Percentiles rank a stretch among this genome's conserved stretches.
phyloP scores from a whole-genome alignment of 2,888 invertebrate species.

The Phrixothrix hirtus region DNA sequence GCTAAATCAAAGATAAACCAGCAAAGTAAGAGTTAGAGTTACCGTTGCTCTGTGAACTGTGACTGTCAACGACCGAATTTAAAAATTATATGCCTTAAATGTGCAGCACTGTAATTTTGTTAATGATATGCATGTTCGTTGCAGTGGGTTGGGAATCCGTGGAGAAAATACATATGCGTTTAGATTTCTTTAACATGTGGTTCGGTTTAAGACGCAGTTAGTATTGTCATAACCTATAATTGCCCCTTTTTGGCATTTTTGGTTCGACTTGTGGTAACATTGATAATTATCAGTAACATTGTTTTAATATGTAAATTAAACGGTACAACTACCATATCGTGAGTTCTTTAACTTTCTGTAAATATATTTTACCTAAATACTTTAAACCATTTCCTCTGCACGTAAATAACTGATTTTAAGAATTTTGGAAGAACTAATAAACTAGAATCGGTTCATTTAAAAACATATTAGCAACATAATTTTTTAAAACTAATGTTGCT shows the following conservation, averaged over 20 bases:
- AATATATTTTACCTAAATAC: not conserved
- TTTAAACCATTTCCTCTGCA: not conserved
- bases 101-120: conserved; percentile 42
- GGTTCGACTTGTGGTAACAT: conserved; percentile 20
- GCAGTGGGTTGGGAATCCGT: conserved; percentile 43
- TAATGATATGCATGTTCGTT: conserved; percentile 48
- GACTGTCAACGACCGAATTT: conserved; percentile 50
- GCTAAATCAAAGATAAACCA: conserved; percentile 39
- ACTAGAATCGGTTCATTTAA: not conserved
- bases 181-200: conserved; percentile 44
- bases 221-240: conserved; percentile 36
- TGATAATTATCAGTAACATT: conserved; percentile 33
- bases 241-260: conserved; percentile 35
- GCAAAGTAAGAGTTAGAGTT: conserved; percentile 36
- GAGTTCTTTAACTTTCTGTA: conserved; percentile 2
- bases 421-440: too few relatives aligned
- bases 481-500: not conserved
- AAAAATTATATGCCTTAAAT: conserved; percentile 45
- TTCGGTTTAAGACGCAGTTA: conserved; percentile 34
- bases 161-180: conserved; percentile 38
- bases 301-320: conserved; percentile 32
- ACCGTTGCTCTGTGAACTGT: conserved; percentile 43
- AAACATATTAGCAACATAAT: not conserved
- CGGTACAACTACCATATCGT: conserved; percentile 4
- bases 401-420: conserved; percentile 1